phyloP scores from a whole-genome alignment of 2,113 vertebrate genomes.

The Edolisoma coerulescens region DNA sequence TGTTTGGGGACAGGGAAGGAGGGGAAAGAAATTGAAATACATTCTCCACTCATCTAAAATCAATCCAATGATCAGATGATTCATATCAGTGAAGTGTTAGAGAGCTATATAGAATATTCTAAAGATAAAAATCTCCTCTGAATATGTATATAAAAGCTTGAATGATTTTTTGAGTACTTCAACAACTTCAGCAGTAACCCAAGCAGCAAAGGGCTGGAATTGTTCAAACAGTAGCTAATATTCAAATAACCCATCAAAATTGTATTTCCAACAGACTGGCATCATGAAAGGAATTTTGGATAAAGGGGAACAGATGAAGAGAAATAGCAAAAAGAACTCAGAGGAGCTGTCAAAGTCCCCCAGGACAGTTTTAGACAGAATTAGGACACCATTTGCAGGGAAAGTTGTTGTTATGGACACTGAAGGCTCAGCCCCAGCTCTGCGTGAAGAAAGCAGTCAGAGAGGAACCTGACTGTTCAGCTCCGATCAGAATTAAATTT shows the following conservation, averaged over 20 bases:
- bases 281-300: conserved; percentile 57
- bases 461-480: neutral
- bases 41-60: neutral
- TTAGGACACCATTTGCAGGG: conserved; percentile 52
- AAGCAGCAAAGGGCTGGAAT: neutral
- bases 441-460: neutral
- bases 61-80: neutral
- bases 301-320: conserved; percentile 63
- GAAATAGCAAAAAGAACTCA: conserved; percentile 47
- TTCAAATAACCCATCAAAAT: conserved; percentile 51
- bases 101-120: neutral
- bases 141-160: conserved; percentile 9
- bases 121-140: conserved; percentile 18
- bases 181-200: conserved; percentile 25
- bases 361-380: conserved; percentile 66
- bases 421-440: conserved; percentile 35
- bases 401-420: conserved; percentile 64
- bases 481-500: neutral
- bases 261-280: conserved; percentile 14
- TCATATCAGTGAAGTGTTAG: neutral
- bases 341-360: conserved; percentile 58
- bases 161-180: neutral
- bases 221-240: conserved; percentile 27
- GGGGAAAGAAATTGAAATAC: neutral
- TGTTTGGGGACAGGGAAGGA: neutral